Base-by-base conservation (phyloP, 2,113 vertebrate species). In the Oncorhynchus nerka region DNA sequence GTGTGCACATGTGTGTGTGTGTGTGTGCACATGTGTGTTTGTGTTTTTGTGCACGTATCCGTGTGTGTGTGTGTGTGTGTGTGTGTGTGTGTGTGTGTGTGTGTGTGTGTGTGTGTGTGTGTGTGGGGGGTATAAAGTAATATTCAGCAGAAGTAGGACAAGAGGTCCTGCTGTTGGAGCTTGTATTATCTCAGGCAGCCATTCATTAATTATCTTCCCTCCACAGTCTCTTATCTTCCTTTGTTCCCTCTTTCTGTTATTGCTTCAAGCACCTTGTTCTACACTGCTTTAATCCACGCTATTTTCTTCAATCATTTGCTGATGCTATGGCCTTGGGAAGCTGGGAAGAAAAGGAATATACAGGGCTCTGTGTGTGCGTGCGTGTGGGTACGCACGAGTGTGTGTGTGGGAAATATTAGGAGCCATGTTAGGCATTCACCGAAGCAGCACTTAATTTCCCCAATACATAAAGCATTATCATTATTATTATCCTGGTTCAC, bases 191-290 rank as follows among this genome's bases (percentile, higher is more conserved):
- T 88, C 74, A 84, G 26, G 59, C 57, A 55, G 78, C 75, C 76
- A 83, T 89, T 91, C 90, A 90, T 92, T 89, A 90, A 91, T 90
- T 91, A 91, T 92, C 90, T 86, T 84, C 79, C 75, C 73, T 8
- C 75, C 34, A n/a, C 85, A 84, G 80, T 85, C 80, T 75, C 76
- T 87, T 90, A 89, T 90, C 87, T 66, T 72, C 76, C 83, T 78
- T 92, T 91, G 86, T 90, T 89, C 87, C 79, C 48, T 49, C 73
- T 68, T 79, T 86, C 77, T 81, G 81, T 87, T 81, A 82, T 70
- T 70, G 83, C 87, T 88, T 76, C 71, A 8, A 91, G 87, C 86
- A 76, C 85, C 83, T 85, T 89, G 86, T 91, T 89, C 77, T 78
- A 74, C 74, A 19, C 78, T 75, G 76, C 72, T 87, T 80, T 89